Evolutionary conservation across 2,113 vertebrate species (phyloP), one percentile per base, ranked within the genome.

Genomic region (Thinocorus orbignyianus): DNA sequence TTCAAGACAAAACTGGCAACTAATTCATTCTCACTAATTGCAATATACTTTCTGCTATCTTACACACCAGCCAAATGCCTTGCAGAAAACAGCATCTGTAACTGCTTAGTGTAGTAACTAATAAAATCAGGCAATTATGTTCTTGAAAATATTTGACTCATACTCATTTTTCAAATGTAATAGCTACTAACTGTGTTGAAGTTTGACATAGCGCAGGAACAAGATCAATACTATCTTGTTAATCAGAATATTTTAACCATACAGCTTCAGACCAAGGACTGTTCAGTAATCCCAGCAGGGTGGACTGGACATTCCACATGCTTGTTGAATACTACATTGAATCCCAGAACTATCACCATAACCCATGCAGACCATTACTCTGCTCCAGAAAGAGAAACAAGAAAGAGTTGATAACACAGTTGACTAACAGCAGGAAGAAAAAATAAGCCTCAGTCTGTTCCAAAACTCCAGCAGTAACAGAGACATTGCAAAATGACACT

Each of bases 21-120:
- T 52, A 91, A 92, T 95, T 95, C 42, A 95, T 95, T 82, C 41
- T 58, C 41, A 70, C 85, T 92, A 97, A 96, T 66, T 86, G 76
- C 54, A 80, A 54, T 54, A 77, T 42, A 85, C n/a, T 91, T 90
- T 54, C 62, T 70, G n/a, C 61, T 62, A 30, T 37, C 37, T 65
- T 49, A 42, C 2, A 6, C 44, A 85, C 66, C 17, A 62, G 58
- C 35, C 68, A 90, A 95, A 82, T 49, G 57, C 25, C 54, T 80
- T 86, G 46, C 37, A 62, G 39, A 83, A 91, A 82, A 52, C 14
- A 82, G n/a, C 35, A 61, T 46, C 44, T 81, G 52, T 42, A 93
- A 86, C 30, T 26, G 33, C 14, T 7, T 8, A 37, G 18, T 10
- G 6, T 51, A 79, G 1, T 28, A 92, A 62, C n/a, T 57, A 93